Evolutionary conservation across 2,888 invertebrate genomes (phyloP).

Genomic region (Rotaria magnacalcarata): DNA sequence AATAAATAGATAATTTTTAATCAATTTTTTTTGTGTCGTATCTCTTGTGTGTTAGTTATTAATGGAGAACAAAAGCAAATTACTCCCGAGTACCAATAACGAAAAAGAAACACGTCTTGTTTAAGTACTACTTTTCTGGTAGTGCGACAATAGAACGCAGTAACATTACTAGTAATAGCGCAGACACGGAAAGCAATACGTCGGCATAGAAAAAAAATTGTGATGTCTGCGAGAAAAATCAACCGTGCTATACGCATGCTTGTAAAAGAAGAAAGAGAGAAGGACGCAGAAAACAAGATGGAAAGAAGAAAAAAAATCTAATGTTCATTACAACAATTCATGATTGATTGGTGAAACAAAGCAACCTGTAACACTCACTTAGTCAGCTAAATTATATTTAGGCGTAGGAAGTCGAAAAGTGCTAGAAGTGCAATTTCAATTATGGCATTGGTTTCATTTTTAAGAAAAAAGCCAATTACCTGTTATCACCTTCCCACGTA

Average conservation of each 20-base stretch:
- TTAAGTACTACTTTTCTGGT: not conserved
- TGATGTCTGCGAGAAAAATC: not conserved
- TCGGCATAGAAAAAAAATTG: not conserved
- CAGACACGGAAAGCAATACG: not conserved
- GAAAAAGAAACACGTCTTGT: not conserved
- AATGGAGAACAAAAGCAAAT: not conserved
- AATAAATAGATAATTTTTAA: not conserved
- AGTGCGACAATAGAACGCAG: not conserved
- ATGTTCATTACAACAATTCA: not conserved
- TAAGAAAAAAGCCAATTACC: not conserved
- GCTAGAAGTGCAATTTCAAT: not conserved
- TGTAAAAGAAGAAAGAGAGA: not conserved
- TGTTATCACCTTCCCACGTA: not conserved
- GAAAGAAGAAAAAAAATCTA: not conserved
- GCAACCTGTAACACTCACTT: not conserved
- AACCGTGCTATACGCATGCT: not conserved
- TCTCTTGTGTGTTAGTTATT: not conserved
- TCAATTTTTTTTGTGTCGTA: not conserved
- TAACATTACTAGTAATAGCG: not conserved
- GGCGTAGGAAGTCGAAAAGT: not conserved
- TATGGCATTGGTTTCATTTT: not conserved
- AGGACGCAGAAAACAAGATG: not conserved
- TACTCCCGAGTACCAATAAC: not conserved
- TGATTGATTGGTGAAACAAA: not conserved
- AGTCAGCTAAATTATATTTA: not conserved